Evolutionary conservation across 2,113 vertebrate species (phyloP).

Genomic region (Fulica atra): DNA sequence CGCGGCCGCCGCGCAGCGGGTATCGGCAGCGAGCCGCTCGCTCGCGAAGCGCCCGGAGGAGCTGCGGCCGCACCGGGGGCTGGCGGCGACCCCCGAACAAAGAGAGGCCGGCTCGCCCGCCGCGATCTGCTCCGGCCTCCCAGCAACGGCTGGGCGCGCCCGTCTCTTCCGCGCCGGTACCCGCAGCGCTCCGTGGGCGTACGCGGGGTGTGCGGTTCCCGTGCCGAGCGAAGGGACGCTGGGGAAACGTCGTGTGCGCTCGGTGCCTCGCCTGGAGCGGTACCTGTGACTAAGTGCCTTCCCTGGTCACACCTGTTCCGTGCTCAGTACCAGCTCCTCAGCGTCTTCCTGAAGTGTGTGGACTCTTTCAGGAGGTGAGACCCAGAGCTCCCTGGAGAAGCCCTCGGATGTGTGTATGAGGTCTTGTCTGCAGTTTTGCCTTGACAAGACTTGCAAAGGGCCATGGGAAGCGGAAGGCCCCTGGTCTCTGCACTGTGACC

Average conservation of each 20-base stretch:
- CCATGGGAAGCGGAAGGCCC: not conserved
- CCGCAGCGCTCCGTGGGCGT: rapidly evolving
- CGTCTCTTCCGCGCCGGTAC: rapidly evolving
- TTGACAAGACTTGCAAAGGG: not conserved
- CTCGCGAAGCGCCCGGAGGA: too few species aligned
- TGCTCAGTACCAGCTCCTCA: rapidly evolving
- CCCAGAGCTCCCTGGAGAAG: not conserved
- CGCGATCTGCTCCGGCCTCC: not conserved
- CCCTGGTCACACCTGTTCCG: rapidly evolving
- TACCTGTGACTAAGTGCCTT: not conserved
- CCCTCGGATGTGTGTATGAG: not conserved
- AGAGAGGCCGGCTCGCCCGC: not conserved
- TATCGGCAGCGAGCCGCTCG: rapidly evolving
- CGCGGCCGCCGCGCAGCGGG: not conserved
- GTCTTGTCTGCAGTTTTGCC: not conserved
- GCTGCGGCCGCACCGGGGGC: not conserved
- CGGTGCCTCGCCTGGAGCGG: rapidly evolving
- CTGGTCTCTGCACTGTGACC: not conserved
- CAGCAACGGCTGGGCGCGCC: rapidly evolving
- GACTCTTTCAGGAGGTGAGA: not conserved
- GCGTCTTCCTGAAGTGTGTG: not conserved
- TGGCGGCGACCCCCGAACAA: not conserved
- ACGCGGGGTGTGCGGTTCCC: rapidly evolving
- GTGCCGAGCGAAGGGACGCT: rapidly evolving
- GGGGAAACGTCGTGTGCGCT: rapidly evolving